Evolutionary conservation across 2,797 vertebrate genomes (phyloP).

Genomic region (Borostomias antarcticus): DNA sequence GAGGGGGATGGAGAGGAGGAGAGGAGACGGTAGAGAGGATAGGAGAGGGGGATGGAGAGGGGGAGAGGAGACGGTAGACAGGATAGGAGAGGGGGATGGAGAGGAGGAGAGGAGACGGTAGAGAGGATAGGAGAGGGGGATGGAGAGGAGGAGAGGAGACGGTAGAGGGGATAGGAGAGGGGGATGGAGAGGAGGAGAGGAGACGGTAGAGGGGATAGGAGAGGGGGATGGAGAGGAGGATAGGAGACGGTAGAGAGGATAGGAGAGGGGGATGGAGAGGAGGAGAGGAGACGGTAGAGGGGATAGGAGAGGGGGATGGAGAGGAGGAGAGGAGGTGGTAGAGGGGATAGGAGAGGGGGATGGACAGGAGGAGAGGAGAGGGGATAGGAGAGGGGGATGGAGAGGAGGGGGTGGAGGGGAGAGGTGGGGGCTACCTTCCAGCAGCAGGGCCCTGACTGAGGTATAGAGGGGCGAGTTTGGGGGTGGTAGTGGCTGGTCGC

Average conservation of each 20-base stretch:
- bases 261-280: neutral
- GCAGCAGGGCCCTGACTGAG: too few relatives aligned
- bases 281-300: too few relatives aligned
- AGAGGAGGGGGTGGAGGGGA: neutral
- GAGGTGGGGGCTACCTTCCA: neutral
- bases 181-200: neutral
- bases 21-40: too few relatives aligned
- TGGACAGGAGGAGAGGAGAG: neutral
- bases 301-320: too few relatives aligned
- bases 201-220: neutral
- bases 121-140: neutral
- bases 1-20: neutral
- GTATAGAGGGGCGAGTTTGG: too few relatives aligned
- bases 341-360: too few relatives aligned
- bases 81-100: too few relatives aligned
- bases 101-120: neutral
- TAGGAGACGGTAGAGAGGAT: slow-evolving; percentile 4
- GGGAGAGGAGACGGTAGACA: neutral
- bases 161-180: neutral
- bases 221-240: neutral
- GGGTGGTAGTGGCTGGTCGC: too few relatives aligned
- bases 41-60: neutral
- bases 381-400: neutral
- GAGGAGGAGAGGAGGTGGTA: too few relatives aligned
- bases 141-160: too few relatives aligned